A percentile compares a stretch with the other conserved stretches of the same genome.
These are phyloP conservation scores for Apocrypta bakeri DNA, from an alignment of 1,140 invertebrate species.

Conservation along the genomic window DNA sequence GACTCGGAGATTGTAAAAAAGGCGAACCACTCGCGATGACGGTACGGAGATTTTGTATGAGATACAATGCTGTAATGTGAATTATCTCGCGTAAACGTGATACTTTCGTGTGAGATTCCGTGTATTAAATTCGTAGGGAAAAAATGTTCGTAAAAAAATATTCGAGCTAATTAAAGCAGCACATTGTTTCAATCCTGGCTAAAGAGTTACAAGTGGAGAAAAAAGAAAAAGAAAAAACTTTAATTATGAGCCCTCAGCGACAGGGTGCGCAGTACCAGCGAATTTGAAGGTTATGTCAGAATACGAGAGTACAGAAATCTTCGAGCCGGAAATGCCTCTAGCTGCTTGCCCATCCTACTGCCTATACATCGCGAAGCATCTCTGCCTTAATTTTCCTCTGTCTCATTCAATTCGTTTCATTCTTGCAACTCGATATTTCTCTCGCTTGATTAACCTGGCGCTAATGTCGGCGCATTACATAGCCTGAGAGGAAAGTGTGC, in stretches of 20 bases:
- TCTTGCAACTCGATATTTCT: background rate
- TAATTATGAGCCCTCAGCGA: background rate
- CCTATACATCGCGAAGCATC: background rate
- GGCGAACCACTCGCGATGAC: background rate
- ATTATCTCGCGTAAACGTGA: no score
- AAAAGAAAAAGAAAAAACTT: no score
- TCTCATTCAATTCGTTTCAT: conserved; percentile 31
- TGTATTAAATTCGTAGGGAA: no score
- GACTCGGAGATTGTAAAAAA: no score
- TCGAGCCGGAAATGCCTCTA: conserved; percentile 6
- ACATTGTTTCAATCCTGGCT: no score
- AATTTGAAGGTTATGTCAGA: no score
- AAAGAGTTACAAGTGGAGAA: no score
- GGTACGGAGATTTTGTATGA: background rate
- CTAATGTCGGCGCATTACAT: conserved; percentile 21
- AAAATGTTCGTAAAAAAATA: no score
- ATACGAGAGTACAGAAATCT: background rate
- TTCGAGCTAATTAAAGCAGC: no score
- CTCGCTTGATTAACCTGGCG: conserved; percentile 26
- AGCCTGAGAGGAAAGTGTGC: background rate
- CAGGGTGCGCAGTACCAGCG: no score
- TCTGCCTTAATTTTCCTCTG: conserved; percentile 27
- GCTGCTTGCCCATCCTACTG: background rate
- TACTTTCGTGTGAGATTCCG: no score
- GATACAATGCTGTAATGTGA: no score